A percentile compares a stretch with the other conserved stretches of the same genome.
Conservation (phyloP, 2,113 vertebrate species). For the Prietella phreatophila region DNA sequence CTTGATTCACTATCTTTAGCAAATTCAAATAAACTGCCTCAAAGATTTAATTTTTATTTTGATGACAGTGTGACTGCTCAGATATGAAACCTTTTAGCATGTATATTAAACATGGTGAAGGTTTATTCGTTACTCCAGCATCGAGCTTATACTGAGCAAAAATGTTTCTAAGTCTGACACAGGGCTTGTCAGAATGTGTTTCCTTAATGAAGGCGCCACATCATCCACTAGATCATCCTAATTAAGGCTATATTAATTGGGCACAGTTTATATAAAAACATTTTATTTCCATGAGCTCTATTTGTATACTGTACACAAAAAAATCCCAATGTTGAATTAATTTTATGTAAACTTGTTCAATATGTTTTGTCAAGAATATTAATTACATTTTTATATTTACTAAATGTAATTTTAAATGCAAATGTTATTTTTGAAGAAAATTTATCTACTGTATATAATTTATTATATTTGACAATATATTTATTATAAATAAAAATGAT, state of each 20-base stretch:
- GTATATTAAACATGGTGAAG: background rate
- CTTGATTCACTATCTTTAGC: background rate
- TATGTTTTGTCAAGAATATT: background rate
- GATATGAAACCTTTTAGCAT: background rate
- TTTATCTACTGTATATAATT: background rate
- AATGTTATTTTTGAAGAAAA: background rate
- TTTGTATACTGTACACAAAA: background rate
- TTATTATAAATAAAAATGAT: background rate
- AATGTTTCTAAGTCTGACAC: conserved; percentile 42
- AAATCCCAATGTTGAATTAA: background rate
- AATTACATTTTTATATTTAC: background rate
- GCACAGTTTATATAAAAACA: background rate
- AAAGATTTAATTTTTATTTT: background rate
- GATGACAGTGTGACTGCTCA: background rate
- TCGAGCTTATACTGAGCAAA: background rate
- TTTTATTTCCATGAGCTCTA: background rate
- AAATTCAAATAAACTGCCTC: background rate
- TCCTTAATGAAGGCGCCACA: conserved; percentile 68
- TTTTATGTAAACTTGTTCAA: background rate
- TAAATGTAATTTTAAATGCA: background rate
- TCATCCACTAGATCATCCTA: background rate
- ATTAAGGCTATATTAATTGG: background rate
- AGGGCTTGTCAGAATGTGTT: conserved; percentile 62
- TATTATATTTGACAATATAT: background rate
- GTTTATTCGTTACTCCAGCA: background rate